Evolutionary conservation across 2,888 invertebrate genomes (phyloP).

Genomic region (Drosophila robusta): DNA sequence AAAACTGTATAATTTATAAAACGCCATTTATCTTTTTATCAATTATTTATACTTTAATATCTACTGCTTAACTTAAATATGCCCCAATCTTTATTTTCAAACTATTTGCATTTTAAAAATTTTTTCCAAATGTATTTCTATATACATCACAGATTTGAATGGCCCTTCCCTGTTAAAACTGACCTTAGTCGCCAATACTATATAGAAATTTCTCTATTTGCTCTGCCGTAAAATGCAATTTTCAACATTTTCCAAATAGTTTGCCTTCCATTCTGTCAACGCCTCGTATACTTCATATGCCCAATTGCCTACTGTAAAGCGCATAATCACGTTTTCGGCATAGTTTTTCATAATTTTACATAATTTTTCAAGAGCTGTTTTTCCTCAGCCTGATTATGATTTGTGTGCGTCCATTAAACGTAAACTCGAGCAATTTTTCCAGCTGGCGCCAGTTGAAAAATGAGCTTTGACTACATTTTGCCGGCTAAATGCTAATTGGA

Average conservation of each 20-base stretch:
- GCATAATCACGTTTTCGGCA: conserved; percentile 16
- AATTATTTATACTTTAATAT: too few species aligned
- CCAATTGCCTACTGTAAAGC: conserved; percentile 6
- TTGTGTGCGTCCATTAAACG: conserved; percentile 42
- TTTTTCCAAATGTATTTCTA: too few species aligned
- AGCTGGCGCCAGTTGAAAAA: conserved; percentile 57
- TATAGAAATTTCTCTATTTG: not conserved
- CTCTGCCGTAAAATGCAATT: not conserved
- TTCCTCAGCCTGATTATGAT: conserved; percentile 35
- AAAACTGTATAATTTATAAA: too few species aligned
- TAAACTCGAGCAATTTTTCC: conserved; percentile 48
- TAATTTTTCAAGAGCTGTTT: conserved; percentile 10
- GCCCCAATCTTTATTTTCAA: too few species aligned
- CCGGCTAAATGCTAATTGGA: conserved; percentile 54
- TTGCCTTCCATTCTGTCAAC: not conserved
- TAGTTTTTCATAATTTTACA: conserved; percentile 26
- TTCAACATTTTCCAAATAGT: not conserved
- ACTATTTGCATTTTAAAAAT: too few species aligned
- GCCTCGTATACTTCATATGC: conserved; percentile 26
- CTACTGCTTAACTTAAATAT: too few species aligned
- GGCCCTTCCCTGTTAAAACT: not conserved
- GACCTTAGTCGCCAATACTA: not conserved
- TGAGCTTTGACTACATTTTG: conserved; percentile 39
- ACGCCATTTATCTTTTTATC: too few species aligned
- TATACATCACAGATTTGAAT: not conserved